These are phyloP conservation scores for Nestor notabilis DNA, from an alignment of 2,113 vertebrate species.

Conservation along the genomic window DNA sequence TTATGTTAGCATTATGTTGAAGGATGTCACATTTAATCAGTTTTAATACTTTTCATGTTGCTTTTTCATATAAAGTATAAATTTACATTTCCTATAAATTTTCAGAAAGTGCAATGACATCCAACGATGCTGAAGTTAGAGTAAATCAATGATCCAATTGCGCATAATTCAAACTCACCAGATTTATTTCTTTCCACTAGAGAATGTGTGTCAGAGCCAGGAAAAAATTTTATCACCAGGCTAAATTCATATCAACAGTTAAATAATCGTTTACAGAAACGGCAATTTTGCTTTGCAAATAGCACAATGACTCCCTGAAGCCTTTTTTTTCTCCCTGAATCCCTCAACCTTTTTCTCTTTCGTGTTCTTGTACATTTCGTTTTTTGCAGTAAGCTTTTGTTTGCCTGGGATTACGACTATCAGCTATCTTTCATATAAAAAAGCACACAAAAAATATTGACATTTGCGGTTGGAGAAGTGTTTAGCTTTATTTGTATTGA, in stretches of 20 bases:
- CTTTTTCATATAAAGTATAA: background rate
- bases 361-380: background rate
- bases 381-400: background rate
- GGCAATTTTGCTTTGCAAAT: slow-evolving; percentile 36
- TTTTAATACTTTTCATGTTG: slow-evolving; percentile 27
- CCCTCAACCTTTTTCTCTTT: background rate
- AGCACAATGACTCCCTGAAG: slow-evolving; percentile 47
- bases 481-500: slow-evolving; percentile 47
- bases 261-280: slow-evolving; percentile 59
- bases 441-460: background rate
- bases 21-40: slow-evolving; percentile 22
- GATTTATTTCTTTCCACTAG: slow-evolving; percentile 55
- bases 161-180: slow-evolving; percentile 44
- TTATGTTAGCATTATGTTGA: background rate
- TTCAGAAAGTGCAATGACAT: background rate
- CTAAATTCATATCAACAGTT: slow-evolving; percentile 69
- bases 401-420: background rate
- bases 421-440: background rate
- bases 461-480: slow-evolving; percentile 13
- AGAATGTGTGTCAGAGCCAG: slow-evolving; percentile 51
- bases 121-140: slow-evolving; percentile 17
- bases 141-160: slow-evolving; percentile 43
- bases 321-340: background rate
- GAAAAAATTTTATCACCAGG: slow-evolving; percentile 59
- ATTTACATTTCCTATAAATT: no score